Base-by-base conservation (phyloP, 2,113 vertebrate genomes). In the Mormyrus iriodes region DNA sequence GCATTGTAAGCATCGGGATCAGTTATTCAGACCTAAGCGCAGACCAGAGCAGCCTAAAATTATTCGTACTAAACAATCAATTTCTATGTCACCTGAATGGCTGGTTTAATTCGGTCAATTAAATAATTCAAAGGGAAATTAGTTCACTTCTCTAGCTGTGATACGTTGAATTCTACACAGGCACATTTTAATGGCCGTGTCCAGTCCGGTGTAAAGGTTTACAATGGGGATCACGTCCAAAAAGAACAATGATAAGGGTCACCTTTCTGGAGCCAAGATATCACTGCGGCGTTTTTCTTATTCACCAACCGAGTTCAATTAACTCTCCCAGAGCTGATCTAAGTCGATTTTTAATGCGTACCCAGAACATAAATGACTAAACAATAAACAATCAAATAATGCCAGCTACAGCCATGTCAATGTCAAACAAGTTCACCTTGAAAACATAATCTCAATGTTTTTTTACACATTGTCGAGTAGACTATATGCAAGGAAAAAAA, bases 111-210 rank as follows among this genome's bases (percentile, higher is more conserved):
- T 51, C 83, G 24, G 48, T n/a, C 83, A 85, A 27, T 49, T 85
- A 51, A 48, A 49, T 85, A 85, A 85, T 27, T 85, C 44, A 85
- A 85, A 85, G 83, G 24, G 46, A 85, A 85, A 85, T 85, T n/a
- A 85, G 42, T 49, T 49, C 4, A n/a, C 9, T 49, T 85, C 44
- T 49, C 46, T 49, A 2, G 24, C 44, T 48, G 35, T 19, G 35
- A 51, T 51, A 51, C 44, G 24, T 13, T 51, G 24, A 44, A 24
- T 21, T 84, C 39, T 12, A 84, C 46, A 46, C 3, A 84, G 44
- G 10, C 83, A 49, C 21, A 49, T 49, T 51, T 85, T 85, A 85
- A 85, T n/a, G 10, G 83, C 48, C 24, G 46, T 49, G 39, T 42
- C 15, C 15, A 42, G 73, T 19, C 35, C 73, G 73, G 13, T 42